Base-by-base conservation (phyloP, 2,888 invertebrate species). In the Trissoscelio sp. region DNA sequence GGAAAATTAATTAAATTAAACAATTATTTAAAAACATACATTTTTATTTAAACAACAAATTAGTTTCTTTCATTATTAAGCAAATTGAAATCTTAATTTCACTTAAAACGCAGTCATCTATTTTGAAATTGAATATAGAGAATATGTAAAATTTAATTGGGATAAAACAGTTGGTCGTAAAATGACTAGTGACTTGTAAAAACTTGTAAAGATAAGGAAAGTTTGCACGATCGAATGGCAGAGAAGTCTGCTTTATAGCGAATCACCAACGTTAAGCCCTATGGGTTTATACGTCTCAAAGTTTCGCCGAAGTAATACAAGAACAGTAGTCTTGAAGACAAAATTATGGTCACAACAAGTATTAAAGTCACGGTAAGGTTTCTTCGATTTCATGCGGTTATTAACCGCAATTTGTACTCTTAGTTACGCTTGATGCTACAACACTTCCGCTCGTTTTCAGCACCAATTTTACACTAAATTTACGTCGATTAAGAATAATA, bases 361-460 rank as follows among this genome's bases (percentile, higher is more conserved):
- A 67, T 67, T 67, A 53, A 53, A 53, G 64, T 39, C 7, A 31
- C 3, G 9, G 3, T 67, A 67, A 39, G 66, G 66, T 67, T 67
- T 67, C 66, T 53, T 53, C 53, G 53, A 67, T 67, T 67, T 51
- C 39, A 12, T 31, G 66, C 51, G 53, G 53, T 53, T 67, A 48
- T 67, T 51, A 53, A 51, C 53, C 42, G 53, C 53, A 53, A 28
- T 39, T 67, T 53, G 2, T 12, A 20, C 34, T 34, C 46, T 48
- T 67, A 67, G 66, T 67, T 53, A 28, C 34, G 7, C 42, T 42
- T 28, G 42, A 28, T 20, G n/a, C 22, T 11, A 2, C 34, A 22
- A 3, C 16, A 66, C 42, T 42, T 62, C n/a, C 60, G 22, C 22
- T 28, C 14, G n/a, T 18, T 7, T 31, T 16, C 16, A 5, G 46